A percentile compares a stretch with the other conserved stretches of the same genome.
Evolutionary conservation across 2,113 vertebrate species (phyloP).

Genomic region (Rostratula benghalensis): DNA sequence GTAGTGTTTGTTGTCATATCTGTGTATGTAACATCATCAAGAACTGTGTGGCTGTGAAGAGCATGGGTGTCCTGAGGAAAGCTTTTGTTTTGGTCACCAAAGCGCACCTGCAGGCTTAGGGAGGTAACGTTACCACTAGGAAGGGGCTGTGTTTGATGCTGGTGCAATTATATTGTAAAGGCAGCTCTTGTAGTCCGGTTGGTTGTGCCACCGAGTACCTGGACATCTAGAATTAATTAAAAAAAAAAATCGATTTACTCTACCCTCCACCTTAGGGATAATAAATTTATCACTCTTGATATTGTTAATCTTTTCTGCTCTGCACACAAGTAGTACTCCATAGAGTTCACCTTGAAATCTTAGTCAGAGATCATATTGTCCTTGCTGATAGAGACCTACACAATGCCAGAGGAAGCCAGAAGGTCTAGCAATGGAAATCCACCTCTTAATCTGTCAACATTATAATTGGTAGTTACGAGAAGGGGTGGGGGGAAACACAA

Average conservation of each 20-base stretch:
- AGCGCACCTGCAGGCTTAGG: neutral
- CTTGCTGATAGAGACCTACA: neutral
- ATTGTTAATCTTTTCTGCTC: neutral
- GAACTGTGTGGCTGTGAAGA: neutral
- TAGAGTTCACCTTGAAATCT: conserved; percentile 16
- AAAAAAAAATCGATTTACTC: neutral
- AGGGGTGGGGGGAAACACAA: conserved; percentile 10
- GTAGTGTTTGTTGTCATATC: neutral
- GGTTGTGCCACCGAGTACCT: neutral
- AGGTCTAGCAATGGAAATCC: neutral
- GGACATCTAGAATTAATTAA: neutral
- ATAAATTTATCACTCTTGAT: neutral
- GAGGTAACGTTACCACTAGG: neutral
- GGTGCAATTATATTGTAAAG: neutral
- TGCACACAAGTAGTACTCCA: neutral
- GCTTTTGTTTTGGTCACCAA: neutral
- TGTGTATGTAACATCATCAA: neutral
- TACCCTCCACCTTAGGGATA: neutral
- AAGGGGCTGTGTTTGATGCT: neutral
- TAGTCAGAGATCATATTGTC: neutral
- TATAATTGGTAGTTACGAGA: neutral
- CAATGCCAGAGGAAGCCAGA: conserved; percentile 15
- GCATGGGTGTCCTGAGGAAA: neutral
- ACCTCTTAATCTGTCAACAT: neutral
- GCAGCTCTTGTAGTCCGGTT: neutral